Conservation (phyloP, 2,888 invertebrate genomes). For the Diadromus collaris region DNA sequence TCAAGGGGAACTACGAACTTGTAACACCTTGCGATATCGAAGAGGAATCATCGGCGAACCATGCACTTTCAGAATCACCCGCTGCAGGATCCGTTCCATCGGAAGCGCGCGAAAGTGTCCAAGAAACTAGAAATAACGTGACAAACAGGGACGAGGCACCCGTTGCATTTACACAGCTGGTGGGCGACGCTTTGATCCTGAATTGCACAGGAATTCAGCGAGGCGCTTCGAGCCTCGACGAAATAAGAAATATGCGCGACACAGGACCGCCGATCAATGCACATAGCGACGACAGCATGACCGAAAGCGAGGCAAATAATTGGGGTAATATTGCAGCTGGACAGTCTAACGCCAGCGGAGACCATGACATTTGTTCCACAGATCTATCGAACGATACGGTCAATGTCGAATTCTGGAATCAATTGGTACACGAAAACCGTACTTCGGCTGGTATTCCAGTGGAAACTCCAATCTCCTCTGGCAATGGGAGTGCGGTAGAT, state of each 20-base stretch:
- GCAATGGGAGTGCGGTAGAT: background rate
- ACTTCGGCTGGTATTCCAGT: background rate
- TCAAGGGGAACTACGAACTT: background rate
- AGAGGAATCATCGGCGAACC: background rate
- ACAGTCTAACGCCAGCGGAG: conserved; percentile 20
- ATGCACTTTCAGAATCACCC: background rate
- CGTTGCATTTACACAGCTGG: background rate
- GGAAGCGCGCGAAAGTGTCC: background rate
- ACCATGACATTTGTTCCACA: background rate
- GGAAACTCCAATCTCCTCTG: background rate
- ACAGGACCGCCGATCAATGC: background rate
- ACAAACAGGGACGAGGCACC: background rate
- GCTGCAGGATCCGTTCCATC: background rate
- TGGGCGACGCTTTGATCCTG: conserved; percentile 52
- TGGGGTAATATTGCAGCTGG: conserved; percentile 55
- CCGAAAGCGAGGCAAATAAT: conserved; percentile 60
- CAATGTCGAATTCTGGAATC: conserved; percentile 27
- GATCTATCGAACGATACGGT: conserved; percentile 3
- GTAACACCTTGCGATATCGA: background rate
- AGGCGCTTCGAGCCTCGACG: conserved; percentile 65
- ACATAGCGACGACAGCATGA: conserved; percentile 55
- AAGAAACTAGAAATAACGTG: background rate
- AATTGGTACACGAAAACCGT: conserved; percentile 12
- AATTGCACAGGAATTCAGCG: conserved; percentile 70
- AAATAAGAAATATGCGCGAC: conserved; percentile 66